A percentile compares a stretch with the other conserved stretches of the same genome.
phyloP scores from a whole-genome alignment of 2,888 invertebrate genomes.

The Nematopogon swammerdamellus region DNA sequence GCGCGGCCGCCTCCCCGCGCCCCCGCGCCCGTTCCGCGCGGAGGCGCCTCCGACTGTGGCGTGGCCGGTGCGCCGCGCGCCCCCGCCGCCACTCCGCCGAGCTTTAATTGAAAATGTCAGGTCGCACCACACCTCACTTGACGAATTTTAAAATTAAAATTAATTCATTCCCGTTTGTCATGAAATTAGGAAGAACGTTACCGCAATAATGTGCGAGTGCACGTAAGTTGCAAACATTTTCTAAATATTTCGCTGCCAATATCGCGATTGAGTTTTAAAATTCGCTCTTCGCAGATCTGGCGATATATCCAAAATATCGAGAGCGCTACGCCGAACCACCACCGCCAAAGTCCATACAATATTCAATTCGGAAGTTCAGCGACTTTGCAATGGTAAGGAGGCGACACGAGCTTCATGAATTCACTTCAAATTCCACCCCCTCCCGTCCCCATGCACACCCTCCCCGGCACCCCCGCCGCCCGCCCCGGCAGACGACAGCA shows the following conservation, averaged over 20 bases:
- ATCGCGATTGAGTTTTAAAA: too few relatives aligned
- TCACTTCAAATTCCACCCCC: conserved; percentile 45
- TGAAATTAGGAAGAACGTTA: too few relatives aligned
- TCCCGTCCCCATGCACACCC: conserved; percentile 11
- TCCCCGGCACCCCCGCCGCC: too few relatives aligned
- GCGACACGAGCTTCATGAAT: conserved; percentile 26
- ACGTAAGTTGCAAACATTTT: too few relatives aligned
- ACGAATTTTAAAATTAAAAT: neutral
- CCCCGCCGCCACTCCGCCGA: conserved; percentile 22
- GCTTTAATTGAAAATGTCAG: neutral
- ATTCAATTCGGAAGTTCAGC: conserved; percentile 19
- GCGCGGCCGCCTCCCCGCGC: conserved; percentile 15
- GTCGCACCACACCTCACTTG: neutral
- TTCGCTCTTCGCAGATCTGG: neutral
- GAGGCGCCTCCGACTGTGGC: conserved; percentile 7
- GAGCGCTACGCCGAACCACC: neutral
- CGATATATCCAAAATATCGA: neutral
- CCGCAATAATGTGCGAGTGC: too few relatives aligned
- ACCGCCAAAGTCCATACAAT: conserved; percentile 12
- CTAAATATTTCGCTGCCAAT: too few relatives aligned
- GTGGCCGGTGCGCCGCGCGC: conserved; percentile 19
- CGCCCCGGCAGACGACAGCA: too few relatives aligned
- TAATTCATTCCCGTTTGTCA: neutral
- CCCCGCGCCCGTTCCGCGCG: too few relatives aligned
- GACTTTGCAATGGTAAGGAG: conserved; percentile 55